These are phyloP conservation scores for Frieseomelitta varia DNA, from an alignment of 1,140 invertebrate genomes.

Conservation along the genomic window DNA sequence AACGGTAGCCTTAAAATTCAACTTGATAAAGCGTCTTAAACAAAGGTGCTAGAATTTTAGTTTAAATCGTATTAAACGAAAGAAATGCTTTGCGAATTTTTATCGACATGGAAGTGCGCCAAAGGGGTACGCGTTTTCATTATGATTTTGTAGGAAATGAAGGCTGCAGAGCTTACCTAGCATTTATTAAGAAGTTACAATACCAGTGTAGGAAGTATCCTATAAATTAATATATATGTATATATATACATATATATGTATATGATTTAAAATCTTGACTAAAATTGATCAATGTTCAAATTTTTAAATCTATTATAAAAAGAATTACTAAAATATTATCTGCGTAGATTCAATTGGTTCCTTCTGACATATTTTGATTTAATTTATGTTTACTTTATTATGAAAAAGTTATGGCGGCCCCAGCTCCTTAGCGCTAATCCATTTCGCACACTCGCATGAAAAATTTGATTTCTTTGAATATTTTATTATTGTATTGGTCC, in stretches of 20 bases:
- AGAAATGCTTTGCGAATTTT: conserved; percentile 60
- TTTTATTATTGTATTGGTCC: conserved; percentile 1
- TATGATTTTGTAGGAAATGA: not conserved
- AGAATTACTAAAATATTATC: not conserved
- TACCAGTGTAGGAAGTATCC: not conserved
- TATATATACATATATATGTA: not conserved
- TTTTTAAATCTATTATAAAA: conserved; percentile 17
- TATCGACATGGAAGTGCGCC: conserved; percentile 55
- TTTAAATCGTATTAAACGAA: conserved; percentile 47
- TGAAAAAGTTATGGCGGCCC: not conserved
- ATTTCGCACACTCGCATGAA: conserved; percentile 45
- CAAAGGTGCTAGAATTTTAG: conserved; percentile 65
- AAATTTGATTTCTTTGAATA: conserved; percentile 28
- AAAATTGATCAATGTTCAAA: conserved; percentile 7
- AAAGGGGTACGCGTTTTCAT: conserved; percentile 43
- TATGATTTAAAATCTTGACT: not conserved
- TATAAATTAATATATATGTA: not conserved
- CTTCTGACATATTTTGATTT: conserved; percentile 1
- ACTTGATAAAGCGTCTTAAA: conserved; percentile 58
- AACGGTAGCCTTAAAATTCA: conserved; percentile 60
- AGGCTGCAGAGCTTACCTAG: not conserved
- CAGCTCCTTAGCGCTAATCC: conserved; percentile 21
- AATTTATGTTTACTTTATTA: not conserved
- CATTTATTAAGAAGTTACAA: not conserved
- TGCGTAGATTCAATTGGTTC: conserved; percentile 11